Conservation (phyloP, 1,140 invertebrate genomes). For the Popillia japonica region DNA sequence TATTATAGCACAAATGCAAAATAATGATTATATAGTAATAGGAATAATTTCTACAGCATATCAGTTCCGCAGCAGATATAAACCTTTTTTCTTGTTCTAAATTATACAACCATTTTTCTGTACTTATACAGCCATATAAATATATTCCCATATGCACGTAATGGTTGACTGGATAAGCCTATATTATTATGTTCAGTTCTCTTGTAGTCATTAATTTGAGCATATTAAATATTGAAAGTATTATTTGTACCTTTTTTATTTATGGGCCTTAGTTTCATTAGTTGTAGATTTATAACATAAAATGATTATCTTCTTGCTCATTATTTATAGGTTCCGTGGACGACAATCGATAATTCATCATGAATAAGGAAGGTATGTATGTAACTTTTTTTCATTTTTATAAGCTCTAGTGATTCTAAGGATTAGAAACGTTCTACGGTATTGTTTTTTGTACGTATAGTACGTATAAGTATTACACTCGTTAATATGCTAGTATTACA, state of each 20-base stretch:
- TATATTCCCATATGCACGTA: slow-evolving; percentile 17
- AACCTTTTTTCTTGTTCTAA: background rate
- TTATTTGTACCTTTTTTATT: slow-evolving; percentile 2
- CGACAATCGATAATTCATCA: slow-evolving; percentile 21
- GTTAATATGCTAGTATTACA: background rate
- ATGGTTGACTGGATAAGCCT: slow-evolving; percentile 20
- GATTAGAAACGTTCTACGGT: background rate
- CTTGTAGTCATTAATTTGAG: slow-evolving; percentile 3
- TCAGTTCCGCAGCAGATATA: background rate
- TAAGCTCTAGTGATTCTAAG: background rate
- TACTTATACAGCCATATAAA: slow-evolving; percentile 1
- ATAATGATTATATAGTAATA: slow-evolving; percentile 1
- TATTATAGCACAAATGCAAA: background rate
- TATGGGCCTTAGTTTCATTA: background rate
- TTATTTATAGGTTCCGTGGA: slow-evolving; percentile 19
- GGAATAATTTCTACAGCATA: background rate
- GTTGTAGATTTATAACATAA: slow-evolving; percentile 10
- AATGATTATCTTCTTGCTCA: slow-evolving; percentile 26
- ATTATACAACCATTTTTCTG: background rate
- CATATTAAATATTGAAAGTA: slow-evolving; percentile 21
- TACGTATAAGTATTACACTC: background rate
- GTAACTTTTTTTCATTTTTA: slow-evolving; percentile 1
- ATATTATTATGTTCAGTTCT: slow-evolving; percentile 8
- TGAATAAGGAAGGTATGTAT: slow-evolving; percentile 17
- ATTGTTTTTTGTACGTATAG: background rate